A percentile compares a stretch with the other conserved stretches of the same genome.
These are phyloP conservation scores for Furcula furcula DNA, from an alignment of 2,888 invertebrate genomes.

Conservation along the genomic window DNA sequence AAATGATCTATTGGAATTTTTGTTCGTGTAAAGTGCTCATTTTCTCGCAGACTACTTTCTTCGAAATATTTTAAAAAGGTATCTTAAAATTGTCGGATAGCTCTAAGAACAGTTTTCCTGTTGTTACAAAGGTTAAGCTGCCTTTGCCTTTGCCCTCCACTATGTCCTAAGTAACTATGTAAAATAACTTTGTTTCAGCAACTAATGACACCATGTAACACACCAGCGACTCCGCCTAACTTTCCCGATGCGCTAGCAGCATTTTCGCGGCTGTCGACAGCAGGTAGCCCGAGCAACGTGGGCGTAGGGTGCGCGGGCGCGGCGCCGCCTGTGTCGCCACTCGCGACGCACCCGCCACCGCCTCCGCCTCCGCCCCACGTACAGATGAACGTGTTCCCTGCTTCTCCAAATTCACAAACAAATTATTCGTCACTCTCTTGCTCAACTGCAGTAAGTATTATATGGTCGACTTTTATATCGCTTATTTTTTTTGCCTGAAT, in stretches of 20 bases:
- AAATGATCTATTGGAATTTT: too few species aligned
- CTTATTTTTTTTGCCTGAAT: too few species aligned
- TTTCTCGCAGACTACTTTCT: too few species aligned
- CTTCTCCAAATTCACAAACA: constrained; percentile 59
- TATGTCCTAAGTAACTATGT: too few species aligned
- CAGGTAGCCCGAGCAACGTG: constrained; percentile 72
- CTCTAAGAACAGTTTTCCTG: too few species aligned
- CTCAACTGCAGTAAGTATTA: constrained; percentile 70
- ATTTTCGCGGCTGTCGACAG: constrained; percentile 93
- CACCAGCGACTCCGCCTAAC: constrained; percentile 96
- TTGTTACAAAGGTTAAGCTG: too few species aligned
- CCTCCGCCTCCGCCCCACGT: constrained; percentile 48
- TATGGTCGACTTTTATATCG: not conserved
- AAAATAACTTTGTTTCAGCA: constrained; percentile 78
- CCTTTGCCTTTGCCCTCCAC: too few species aligned
- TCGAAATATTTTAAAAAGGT: too few species aligned
- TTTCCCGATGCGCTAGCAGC: constrained; percentile 95
- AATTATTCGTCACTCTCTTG: constrained; percentile 70
- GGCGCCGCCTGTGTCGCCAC: constrained; percentile 69
- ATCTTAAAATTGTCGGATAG: too few species aligned
- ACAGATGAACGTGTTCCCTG: constrained; percentile 59
- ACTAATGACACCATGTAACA: constrained; percentile 96
- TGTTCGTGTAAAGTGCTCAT: too few species aligned
- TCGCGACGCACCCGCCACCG: constrained; percentile 67
- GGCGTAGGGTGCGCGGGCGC: constrained; percentile 46